Base-by-base conservation (phyloP, 2,113 vertebrate species). In the Seriola aureovittata region DNA sequence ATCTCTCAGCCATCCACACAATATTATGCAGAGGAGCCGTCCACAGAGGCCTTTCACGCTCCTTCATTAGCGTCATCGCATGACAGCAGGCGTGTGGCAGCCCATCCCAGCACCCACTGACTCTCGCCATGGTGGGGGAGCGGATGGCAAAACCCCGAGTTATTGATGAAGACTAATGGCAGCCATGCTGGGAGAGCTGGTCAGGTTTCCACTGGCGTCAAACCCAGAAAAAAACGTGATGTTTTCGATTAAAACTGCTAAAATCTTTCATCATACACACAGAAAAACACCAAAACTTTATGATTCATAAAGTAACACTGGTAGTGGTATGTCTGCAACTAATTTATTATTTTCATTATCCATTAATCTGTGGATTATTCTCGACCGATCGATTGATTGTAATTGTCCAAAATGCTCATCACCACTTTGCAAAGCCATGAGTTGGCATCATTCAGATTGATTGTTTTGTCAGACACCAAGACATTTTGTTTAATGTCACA, bases 161-260 rank as follows among this genome's bases (percentile, higher is more conserved):
- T 90, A 86, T 87, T 85, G 89, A 93, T 91, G 89, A 73, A 82
- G 58, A 84, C 79, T 90, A 86, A 93, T 91, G 78, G 85, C 71
- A 63, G 84, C 71, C 91, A 85, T 70, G 83, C 82, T 84, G 89
- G 50, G 75, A 66, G 76, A 77, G 77, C 0, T 69, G 71, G 44
- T 55, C 19, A 55, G 67, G 81, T 79, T 83, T 81, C 63, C 52
- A 67, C 44, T 57, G 71, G 13, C 8, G 0, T 36, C 3, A 38
- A 36, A 69, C 23, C 10, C 48, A 13, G 16, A 57, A 21, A 29
- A 29, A 29, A 29, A 29, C 29, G 29, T 29, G 25, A 25, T 29
- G 29, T 29, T 29, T 78, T 77, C 19, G 34, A 8, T 71, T 64
- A n/a, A 69, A 74, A 54, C 1, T 10, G 40, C 13, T 59, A 11